Evolutionary conservation across 2,888 invertebrate species (phyloP).

Genomic region (Lasioglossum calceatum): DNA sequence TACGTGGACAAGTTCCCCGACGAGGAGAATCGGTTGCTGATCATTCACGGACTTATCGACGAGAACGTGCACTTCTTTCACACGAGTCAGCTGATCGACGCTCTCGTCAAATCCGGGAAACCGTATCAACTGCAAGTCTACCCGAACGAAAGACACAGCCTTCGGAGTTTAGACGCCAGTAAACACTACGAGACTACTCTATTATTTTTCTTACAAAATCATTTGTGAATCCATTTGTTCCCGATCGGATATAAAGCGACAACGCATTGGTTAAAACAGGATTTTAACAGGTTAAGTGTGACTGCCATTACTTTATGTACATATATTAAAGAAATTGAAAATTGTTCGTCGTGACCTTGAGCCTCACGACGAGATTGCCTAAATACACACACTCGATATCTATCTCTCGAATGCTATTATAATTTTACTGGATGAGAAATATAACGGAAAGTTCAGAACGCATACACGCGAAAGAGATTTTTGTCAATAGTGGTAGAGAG

Average conservation of each 20-base stretch:
- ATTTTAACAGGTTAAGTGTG: conserved; percentile 65
- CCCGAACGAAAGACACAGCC: conserved; percentile 98
- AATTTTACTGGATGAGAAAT: conserved; percentile 54
- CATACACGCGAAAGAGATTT: conserved; percentile 1
- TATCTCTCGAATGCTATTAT: conserved; percentile 69
- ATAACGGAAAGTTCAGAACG: conserved; percentile 12
- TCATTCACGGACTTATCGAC: conserved; percentile 98
- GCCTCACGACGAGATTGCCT: conserved; percentile 60
- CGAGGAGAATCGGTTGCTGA: conserved; percentile 95
- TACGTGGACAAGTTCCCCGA: conserved; percentile 96
- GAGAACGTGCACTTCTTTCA: conserved; percentile 99
- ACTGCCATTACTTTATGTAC: conserved; percentile 78
- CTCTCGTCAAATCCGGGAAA: conserved; percentile 96
- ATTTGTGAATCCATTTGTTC: conserved; percentile 85
- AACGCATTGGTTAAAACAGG: conserved; percentile 35
- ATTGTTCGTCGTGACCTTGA: conserved; percentile 37
- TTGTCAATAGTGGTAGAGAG: conserved; percentile 12
- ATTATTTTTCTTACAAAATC: conserved; percentile 95
- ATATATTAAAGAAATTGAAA: conserved; percentile 64
- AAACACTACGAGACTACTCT: conserved; percentile 98
- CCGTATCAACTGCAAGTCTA: conserved; percentile 98
- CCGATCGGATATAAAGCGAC: conserved; percentile 51
- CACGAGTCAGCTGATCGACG: conserved; percentile 95
- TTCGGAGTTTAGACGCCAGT: conserved; percentile 96
- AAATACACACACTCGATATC: conserved; percentile 13